phyloP scores from a whole-genome alignment of 2,888 invertebrate genomes.

The Hemistola chrysoprasaria region DNA sequence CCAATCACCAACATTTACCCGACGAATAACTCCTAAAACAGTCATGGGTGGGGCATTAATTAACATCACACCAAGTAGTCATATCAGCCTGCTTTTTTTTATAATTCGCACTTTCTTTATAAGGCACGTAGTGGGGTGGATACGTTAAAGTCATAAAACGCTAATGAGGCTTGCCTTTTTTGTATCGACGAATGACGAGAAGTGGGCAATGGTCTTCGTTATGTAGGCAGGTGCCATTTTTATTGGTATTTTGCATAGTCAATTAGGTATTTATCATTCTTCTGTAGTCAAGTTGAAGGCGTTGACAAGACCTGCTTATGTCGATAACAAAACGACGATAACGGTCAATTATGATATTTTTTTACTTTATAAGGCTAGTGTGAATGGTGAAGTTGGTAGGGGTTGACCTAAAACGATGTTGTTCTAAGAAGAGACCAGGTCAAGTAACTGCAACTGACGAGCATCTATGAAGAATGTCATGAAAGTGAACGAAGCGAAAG shows the following conservation, averaged over 20 bases:
- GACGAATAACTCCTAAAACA: constrained; percentile 45
- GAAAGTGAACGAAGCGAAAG: too few species aligned
- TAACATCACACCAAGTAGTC: constrained; percentile 16
- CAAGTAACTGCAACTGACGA: too few species aligned
- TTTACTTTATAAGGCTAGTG: too few species aligned
- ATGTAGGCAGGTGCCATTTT: constrained; percentile 20
- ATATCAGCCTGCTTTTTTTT: constrained; percentile 15
- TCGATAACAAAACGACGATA: too few species aligned
- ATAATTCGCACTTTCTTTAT: constrained; percentile 35
- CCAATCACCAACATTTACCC: constrained; percentile 43
- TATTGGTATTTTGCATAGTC: constrained; percentile 20
- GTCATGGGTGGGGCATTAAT: constrained; percentile 54
- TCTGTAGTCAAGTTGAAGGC: neutral
- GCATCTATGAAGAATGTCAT: too few species aligned
- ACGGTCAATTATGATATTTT: too few species aligned
- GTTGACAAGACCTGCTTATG: too few species aligned
- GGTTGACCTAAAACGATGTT: too few species aligned
- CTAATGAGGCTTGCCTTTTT: constrained; percentile 52
- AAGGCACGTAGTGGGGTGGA: constrained; percentile 37
- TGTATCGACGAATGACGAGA: constrained; percentile 46
- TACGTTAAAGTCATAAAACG: constrained; percentile 40
- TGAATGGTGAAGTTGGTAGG: too few species aligned
- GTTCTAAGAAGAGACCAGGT: too few species aligned
- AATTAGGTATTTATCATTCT: constrained; percentile 1
- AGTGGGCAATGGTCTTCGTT: constrained; percentile 34